Percentiles rank a stretch among this genome's conserved stretches.
These are phyloP conservation scores for Silurus aristotelis DNA, from an alignment of 2,797 vertebrate species.

Conservation along the genomic window DNA sequence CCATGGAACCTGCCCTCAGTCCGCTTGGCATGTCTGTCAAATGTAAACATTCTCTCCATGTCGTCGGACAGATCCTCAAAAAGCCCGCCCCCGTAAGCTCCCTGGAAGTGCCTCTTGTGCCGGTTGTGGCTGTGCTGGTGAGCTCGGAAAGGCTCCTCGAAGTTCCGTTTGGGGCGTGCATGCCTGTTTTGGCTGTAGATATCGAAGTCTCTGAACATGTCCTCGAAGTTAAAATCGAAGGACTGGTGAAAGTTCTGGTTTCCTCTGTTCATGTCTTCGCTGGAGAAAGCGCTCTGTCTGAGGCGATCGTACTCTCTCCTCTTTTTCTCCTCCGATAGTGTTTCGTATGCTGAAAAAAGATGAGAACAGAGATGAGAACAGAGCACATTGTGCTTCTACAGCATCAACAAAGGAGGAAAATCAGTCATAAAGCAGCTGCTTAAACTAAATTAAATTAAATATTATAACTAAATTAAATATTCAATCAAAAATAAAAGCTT, in stretches of 20 bases:
- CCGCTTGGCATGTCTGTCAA: constrained; percentile 78
- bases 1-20: constrained; percentile 83
- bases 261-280: constrained; percentile 65
- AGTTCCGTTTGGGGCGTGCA: constrained; percentile 83
- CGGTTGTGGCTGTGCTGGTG: constrained; percentile 80
- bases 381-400: background rate
- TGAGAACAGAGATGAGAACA: constrained; percentile 59
- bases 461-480: no score
- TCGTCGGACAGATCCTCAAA: constrained; percentile 92
- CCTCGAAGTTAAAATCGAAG: constrained; percentile 89
- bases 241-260: constrained; percentile 76
- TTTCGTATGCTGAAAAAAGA: constrained; percentile 87
- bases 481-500: background rate
- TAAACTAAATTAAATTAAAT: background rate
- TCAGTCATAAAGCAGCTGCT: background rate
- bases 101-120: constrained; percentile 76
- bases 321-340: constrained; percentile 86
- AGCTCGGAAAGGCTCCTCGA: constrained; percentile 85
- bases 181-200: constrained; percentile 86
- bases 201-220: constrained; percentile 92
- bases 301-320: constrained; percentile 85
- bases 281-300: constrained; percentile 70
- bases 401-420: background rate
- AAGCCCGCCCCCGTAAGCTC: constrained; percentile 67
- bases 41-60: constrained; percentile 94